Conservation (phyloP, 2,113 vertebrate genomes). For the Elephantulus edwardii region DNA sequence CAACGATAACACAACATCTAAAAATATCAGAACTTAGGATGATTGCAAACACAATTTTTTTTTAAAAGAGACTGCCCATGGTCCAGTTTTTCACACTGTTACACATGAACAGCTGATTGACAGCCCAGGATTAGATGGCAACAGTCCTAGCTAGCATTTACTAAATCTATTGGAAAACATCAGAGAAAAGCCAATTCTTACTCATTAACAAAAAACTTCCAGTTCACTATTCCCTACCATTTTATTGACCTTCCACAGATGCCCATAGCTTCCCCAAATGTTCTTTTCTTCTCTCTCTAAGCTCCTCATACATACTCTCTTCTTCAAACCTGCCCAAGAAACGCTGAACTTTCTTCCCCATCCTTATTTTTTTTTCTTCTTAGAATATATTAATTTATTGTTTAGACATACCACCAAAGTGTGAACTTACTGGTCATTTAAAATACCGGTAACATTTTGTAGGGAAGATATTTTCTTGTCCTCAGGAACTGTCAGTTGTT, state of each 20-base stretch:
- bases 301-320: background rate
- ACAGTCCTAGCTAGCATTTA: background rate
- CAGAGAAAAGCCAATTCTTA: background rate
- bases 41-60: background rate
- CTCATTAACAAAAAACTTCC: background rate
- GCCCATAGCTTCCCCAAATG: background rate
- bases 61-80: background rate
- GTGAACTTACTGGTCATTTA: no score
- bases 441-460: no score
- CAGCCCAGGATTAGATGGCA: conserved; percentile 9
- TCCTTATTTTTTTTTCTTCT: no score
- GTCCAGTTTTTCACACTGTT: background rate
- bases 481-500: no score
- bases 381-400: no score
- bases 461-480: no score
- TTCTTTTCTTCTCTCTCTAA: background rate
- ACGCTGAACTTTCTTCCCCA: no score
- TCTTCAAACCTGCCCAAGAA: background rate
- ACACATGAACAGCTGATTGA: background rate
- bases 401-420: no score
- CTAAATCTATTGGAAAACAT: background rate
- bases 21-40: background rate
- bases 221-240: background rate
- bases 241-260: background rate
- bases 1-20: no score